phyloP scores from a whole-genome alignment of 1,140 invertebrate species.

The Scylla paramamosain region DNA sequence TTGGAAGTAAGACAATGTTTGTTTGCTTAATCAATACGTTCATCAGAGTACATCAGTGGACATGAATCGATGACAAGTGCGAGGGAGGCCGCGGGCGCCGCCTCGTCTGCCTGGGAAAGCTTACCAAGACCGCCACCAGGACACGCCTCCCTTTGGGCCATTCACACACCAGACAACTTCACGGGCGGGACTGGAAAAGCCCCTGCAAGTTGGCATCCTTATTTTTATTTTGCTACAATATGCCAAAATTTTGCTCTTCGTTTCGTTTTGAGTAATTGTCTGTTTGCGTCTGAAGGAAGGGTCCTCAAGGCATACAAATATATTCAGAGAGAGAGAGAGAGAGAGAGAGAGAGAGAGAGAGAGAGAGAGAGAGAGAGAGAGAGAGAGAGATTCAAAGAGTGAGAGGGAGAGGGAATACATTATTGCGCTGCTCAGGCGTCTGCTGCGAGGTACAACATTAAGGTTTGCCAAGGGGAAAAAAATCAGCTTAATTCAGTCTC shows the following conservation, averaged over 20 bases:
- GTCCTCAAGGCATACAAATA: no score
- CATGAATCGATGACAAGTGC: background rate
- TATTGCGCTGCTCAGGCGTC: no score
- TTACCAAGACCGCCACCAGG: background rate
- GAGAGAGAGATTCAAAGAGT: no score
- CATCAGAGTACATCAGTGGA: no score
- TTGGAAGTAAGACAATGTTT: no score
- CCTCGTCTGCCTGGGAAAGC: background rate
- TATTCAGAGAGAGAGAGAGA: no score
- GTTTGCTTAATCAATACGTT: no score
- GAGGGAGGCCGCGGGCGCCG: background rate
- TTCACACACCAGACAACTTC: background rate
- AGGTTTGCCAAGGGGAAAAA: no score
- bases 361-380: no score
- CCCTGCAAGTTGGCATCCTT: background rate
- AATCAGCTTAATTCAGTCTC: no score
- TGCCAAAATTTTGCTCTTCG: background rate
- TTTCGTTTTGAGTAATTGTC: background rate
- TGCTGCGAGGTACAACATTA: no score
- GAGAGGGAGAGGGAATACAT: background rate
- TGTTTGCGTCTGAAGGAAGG: background rate
- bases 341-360: no score
- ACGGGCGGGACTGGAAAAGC: background rate
- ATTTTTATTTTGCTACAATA: background rate
- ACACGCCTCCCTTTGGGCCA: background rate